Evolutionary conservation across 1,140 invertebrate genomes (phyloP), one percentile per base, ranked within the genome.

Genomic region (Apis florea): DNA sequence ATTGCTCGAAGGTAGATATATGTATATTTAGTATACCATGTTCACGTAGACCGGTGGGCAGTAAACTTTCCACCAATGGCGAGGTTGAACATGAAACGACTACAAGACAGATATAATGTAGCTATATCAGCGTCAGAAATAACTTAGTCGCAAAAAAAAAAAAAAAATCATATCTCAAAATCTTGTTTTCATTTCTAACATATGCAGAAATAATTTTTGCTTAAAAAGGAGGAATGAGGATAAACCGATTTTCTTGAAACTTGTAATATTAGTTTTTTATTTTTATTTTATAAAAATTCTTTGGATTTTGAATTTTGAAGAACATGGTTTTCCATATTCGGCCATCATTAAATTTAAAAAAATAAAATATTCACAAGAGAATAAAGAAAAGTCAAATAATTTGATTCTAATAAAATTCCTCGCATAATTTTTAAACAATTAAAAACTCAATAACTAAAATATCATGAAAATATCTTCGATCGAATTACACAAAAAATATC

Each of bases 111-210:
- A 79, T 72, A 71, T 72, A 72, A 72, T 72, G 24, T 72, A 54
- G 68, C 77, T 79, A 19, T 79, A 79, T 79, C 77, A 72, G 77
- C 77, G 26, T 79, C 68, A 51, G 49, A 79, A 79, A 79, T 79
- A 79, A 72, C 68, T 53, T 17, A 63, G 26, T 40, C 24, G 31
- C 31, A 40, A 49, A 15, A 24, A 24, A 51, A 70, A 51, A 70
- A 61, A 24, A 24, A 51, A 70, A 51, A 70, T 53, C 61, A 54
- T 70, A 19, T 67, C 19, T 26, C 5, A 24, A 49, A 12, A 17
- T 21, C 26, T 15, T 24, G 15, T 15, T 26, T 24, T 47, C 8
- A 24, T 56, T n/a, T 67, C 21, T 31, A 21, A 8, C 19, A 21
- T 74, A 63, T 26, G 8, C 26, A 31, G 24, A 40, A 31, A 66